These are phyloP conservation scores for Amphipyra tragopoginis DNA, from an alignment of 2,888 invertebrate species.

Conservation along the genomic window DNA sequence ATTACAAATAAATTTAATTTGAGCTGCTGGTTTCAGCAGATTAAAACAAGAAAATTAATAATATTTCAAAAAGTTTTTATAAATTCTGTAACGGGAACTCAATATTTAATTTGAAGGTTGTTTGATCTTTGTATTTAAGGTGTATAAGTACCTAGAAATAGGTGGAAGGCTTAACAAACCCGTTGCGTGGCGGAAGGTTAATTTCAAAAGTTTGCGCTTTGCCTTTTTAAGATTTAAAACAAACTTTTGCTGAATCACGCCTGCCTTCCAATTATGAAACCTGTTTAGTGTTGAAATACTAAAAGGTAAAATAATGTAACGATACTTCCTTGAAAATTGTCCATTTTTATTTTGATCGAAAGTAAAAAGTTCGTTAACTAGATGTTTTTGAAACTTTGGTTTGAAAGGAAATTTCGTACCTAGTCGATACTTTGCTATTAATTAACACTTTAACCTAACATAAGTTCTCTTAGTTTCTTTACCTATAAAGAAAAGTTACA, in stretches of 20 bases:
- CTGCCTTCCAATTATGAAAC: constrained; percentile 27
- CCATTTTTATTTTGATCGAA: no score
- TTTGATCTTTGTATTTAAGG: constrained; percentile 25
- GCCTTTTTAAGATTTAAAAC: constrained; percentile 43
- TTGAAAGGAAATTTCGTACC: not conserved
- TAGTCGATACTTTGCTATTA: not conserved
- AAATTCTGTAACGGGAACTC: constrained; percentile 34
- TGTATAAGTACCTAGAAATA: constrained; percentile 16
- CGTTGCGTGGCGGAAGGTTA: constrained; percentile 23
- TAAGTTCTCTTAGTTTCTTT: not conserved
- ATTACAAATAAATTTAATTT: constrained; percentile 50
- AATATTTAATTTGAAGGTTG: constrained; percentile 35
- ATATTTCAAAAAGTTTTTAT: constrained; percentile 34
- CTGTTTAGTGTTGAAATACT: constrained; percentile 12
- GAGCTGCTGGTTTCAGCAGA: constrained; percentile 20
- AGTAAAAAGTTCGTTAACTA: not conserved
- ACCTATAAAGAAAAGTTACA: no score
- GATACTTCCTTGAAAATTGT: constrained; percentile 8
- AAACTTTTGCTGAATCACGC: constrained; percentile 27
- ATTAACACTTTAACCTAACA: not conserved
- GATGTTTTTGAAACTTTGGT: not conserved
- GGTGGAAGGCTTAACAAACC: constrained; percentile 27
- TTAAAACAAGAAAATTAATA: constrained; percentile 39
- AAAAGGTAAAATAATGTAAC: constrained; percentile 17
- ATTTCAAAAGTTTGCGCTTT: constrained; percentile 44